phyloP scores from a whole-genome alignment of 2,797 vertebrate species.

The Phylloscopus collybita region DNA sequence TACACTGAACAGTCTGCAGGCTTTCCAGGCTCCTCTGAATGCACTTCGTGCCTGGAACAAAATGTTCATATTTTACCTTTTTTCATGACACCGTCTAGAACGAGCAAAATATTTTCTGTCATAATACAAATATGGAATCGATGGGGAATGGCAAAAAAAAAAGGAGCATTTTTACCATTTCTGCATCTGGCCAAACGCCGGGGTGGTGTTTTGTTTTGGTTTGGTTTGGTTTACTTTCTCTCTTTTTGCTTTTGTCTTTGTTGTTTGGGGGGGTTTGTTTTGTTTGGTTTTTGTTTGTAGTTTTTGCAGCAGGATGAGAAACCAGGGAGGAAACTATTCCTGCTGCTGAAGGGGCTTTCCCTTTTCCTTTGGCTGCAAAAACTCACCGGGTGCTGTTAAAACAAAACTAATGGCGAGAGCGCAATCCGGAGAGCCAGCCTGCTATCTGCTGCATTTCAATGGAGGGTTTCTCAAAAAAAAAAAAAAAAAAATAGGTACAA shows the following conservation, averaged over 20 bases:
- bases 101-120: constrained; percentile 25
- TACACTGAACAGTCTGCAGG: constrained; percentile 30
- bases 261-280: not conserved
- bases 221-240: not conserved
- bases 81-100: not conserved
- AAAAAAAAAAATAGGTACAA: constrained; percentile 57
- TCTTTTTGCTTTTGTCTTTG: not conserved
- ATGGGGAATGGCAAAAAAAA: not conserved
- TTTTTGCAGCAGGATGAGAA: constrained; percentile 51
- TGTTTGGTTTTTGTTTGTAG: constrained; percentile 8
- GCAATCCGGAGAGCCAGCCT: constrained; percentile 39
- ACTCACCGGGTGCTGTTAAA: constrained; percentile 13
- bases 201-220: not conserved
- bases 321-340: not conserved
- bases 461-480: constrained; percentile 66
- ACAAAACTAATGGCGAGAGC: constrained; percentile 40
- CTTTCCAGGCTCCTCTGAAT: constrained; percentile 30
- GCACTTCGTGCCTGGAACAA: constrained; percentile 23
- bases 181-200: not conserved
- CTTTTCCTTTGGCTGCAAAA: constrained; percentile 1
- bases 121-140: constrained; percentile 3
- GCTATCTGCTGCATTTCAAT: constrained; percentile 65
- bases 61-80: constrained; percentile 21
- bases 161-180: constrained; percentile 10
- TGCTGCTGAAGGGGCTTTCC: constrained; percentile 6